These are phyloP conservation scores for Holacanthella duospinosa DNA, from an alignment of 2,888 invertebrate genomes.

Conservation along the genomic window DNA sequence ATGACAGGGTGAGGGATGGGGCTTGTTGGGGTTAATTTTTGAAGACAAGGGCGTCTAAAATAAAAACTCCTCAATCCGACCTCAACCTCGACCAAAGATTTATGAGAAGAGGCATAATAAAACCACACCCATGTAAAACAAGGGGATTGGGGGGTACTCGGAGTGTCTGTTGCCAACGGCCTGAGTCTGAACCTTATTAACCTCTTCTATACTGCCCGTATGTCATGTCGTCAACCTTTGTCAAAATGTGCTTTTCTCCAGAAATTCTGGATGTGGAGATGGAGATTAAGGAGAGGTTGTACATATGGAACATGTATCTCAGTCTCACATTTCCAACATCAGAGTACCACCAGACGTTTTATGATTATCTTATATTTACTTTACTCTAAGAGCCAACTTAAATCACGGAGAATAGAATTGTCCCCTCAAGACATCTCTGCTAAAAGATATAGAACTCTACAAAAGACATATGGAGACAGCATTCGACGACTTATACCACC, in stretches of 20 bases:
- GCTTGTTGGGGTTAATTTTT: too few relatives aligned
- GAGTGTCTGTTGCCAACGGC: neutral
- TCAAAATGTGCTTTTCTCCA: neutral
- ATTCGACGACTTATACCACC: too few relatives aligned
- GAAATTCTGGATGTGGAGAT: neutral
- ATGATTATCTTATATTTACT: constrained; percentile 5
- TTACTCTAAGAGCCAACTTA: neutral
- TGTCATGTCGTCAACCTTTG: constrained; percentile 1
- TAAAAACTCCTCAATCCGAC: too few relatives aligned
- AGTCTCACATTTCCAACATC: neutral
- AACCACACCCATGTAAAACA: constrained; percentile 6
- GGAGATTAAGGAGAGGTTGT: neutral
- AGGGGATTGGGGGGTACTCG: neutral
- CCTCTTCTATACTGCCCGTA: constrained; percentile 1
- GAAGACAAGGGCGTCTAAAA: too few relatives aligned
- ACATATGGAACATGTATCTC: constrained; percentile 4
- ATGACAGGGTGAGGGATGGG: too few relatives aligned
- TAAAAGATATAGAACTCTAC: constrained; percentile 1
- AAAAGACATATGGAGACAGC: too few relatives aligned
- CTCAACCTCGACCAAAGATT: too few relatives aligned
- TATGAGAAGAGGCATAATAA: constrained; percentile 4
- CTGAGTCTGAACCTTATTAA: neutral
- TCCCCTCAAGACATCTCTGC: constrained; percentile 2
- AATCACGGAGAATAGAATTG: constrained; percentile 1
- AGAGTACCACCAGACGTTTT: neutral